These are phyloP conservation scores for Rhopalosiphum padi DNA, from an alignment of 1,140 invertebrate genomes.

Conservation along the genomic window DNA sequence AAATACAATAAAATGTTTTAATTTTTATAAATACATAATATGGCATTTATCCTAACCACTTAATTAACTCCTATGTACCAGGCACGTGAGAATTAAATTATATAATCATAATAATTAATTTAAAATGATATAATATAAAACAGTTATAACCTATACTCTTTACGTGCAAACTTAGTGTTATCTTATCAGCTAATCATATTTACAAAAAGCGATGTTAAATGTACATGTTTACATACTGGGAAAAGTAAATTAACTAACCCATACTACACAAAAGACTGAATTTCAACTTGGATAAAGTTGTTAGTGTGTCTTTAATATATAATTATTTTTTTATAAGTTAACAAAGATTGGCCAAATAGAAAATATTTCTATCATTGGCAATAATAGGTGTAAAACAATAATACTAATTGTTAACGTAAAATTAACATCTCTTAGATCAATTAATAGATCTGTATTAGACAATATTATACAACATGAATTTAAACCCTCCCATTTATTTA, in stretches of 20 bases:
- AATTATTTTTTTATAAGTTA: background rate
- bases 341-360: background rate
- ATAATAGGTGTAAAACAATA: background rate
- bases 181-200: conserved; percentile 4
- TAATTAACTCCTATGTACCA: background rate
- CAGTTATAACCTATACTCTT: background rate
- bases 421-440: background rate
- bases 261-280: background rate
- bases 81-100: background rate
- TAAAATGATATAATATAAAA: background rate
- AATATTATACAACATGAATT: background rate
- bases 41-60: background rate
- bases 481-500: background rate
- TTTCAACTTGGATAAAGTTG: background rate
- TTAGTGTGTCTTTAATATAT: background rate
- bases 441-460: background rate
- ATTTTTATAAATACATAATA: background rate
- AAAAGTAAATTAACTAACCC: background rate
- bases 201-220: background rate
- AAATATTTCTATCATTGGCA: background rate
- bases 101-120: conserved; percentile 2
- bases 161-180: background rate
- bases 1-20: background rate
- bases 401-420: background rate
- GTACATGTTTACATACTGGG: background rate